Evolutionary conservation across 2,797 vertebrate species (phyloP), one percentile per base, ranked within the genome.

Genomic region (Sternotherus odoratus): DNA sequence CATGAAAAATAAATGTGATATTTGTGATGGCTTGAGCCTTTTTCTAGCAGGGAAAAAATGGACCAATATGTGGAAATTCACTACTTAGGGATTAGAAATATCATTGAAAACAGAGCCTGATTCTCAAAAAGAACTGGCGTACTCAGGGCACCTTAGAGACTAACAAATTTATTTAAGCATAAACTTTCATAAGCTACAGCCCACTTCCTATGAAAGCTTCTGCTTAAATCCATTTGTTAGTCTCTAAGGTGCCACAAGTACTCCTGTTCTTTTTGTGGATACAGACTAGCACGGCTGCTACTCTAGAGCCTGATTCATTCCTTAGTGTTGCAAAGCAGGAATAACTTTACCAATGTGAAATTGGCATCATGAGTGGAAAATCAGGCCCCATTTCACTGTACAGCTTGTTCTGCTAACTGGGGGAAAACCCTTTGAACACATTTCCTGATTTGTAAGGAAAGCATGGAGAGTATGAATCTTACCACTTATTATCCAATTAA

Each of bases 361-460:
- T 0, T 0, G 74, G 90, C 80, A 21, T 1, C 82, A 15, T 1
- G 83, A 85, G 56, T 6, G 82, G 43, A 89, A 89, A 72, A 78
- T 12, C 48, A 79, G 24, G 51, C 77, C 69, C 9, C 72, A 54
- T 30, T 10, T 46, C 36, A 69, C 19, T 21, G 28, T 69, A 13
- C 12, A 46, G 24, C 4, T 46, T 87, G 5, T 69, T 57, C n/a
- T 85, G 7, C 13, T 30, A 43, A 16, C 39, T 10, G 6, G 24
- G n/a, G 33, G 23, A 57, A 79, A 83, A n/a, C 79, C 63, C 1
- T 0, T n/a, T 53, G 39, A 93, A 50, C 39, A 85, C 0, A 0
- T 36, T 54, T 16, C 49, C 78, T 80, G n/a, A 75, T 30, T 39
- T 85, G 12, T 54, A 63, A 53, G 2, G n/a, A 72, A 13, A 0